phyloP scores from a whole-genome alignment of 2,797 vertebrate species.

The Manis pentadactyla region DNA sequence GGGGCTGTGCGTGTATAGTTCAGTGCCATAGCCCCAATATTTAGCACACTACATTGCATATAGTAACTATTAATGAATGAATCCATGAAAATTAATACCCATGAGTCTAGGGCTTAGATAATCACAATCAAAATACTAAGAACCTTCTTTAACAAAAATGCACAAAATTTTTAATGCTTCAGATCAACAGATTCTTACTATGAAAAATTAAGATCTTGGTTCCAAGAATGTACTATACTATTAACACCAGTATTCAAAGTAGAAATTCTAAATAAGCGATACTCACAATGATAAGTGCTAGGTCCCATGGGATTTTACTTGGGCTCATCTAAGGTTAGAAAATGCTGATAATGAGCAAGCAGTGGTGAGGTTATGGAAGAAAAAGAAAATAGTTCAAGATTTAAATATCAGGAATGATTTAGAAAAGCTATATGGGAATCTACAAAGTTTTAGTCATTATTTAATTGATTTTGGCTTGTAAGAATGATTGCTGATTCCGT shows the following conservation, averaged over 20 bases:
- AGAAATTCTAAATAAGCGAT: slow-evolving; percentile 15
- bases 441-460: neutral
- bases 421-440: neutral
- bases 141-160: neutral
- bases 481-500: neutral
- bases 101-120: neutral
- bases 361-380: neutral
- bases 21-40: neutral
- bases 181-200: neutral
- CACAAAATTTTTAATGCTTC: neutral
- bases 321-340: neutral
- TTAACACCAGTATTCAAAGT: neutral
- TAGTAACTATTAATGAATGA: neutral
- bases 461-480: neutral
- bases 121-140: neutral
- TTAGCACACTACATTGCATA: neutral
- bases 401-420: slow-evolving; percentile 28
- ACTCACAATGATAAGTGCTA: neutral
- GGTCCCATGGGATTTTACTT: neutral
- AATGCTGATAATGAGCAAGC: neutral
- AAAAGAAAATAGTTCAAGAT: neutral
- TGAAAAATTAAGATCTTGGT: slow-evolving; percentile 14
- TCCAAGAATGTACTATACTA: neutral
- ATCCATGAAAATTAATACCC: neutral
- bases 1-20: neutral